A percentile compares a stretch with the other conserved stretches of the same genome.
Conservation (phyloP, 2,888 invertebrate genomes). For the Itoplectis maculator region DNA sequence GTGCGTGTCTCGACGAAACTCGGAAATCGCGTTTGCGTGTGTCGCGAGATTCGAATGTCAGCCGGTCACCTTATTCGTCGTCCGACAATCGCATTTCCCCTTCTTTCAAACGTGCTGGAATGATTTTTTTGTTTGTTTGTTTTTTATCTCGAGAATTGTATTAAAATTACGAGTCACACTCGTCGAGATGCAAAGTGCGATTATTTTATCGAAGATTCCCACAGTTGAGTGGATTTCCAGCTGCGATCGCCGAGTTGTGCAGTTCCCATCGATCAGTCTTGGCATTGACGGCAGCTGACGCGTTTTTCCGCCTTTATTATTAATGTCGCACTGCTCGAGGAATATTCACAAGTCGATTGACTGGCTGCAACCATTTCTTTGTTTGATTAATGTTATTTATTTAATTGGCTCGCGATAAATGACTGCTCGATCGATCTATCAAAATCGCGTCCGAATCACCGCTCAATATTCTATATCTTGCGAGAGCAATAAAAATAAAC, state of each 20-base stretch:
- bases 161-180: too few relatives aligned
- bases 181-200: too few relatives aligned
- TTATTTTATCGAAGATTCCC: too few relatives aligned
- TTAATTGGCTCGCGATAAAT: too few relatives aligned
- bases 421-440: too few relatives aligned
- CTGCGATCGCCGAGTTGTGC: not conserved
- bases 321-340: constrained; percentile 1
- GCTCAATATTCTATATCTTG: not conserved
- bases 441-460: not conserved
- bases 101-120: not conserved
- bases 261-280: constrained; percentile 7
- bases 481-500: not conserved
- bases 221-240: not conserved
- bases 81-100: not conserved
- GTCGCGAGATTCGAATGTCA: not conserved
- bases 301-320: not conserved
- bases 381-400: too few relatives aligned
- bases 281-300: not conserved
- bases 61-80: too few relatives aligned
- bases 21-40: not conserved
- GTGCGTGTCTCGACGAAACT: not conserved
- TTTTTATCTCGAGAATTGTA: not conserved
- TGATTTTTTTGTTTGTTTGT: not conserved
- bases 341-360: not conserved
- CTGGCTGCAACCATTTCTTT: not conserved